phyloP scores from a whole-genome alignment of 37 sponge, comb jelly and placozoan species.

The Crambe crambe region DNA sequence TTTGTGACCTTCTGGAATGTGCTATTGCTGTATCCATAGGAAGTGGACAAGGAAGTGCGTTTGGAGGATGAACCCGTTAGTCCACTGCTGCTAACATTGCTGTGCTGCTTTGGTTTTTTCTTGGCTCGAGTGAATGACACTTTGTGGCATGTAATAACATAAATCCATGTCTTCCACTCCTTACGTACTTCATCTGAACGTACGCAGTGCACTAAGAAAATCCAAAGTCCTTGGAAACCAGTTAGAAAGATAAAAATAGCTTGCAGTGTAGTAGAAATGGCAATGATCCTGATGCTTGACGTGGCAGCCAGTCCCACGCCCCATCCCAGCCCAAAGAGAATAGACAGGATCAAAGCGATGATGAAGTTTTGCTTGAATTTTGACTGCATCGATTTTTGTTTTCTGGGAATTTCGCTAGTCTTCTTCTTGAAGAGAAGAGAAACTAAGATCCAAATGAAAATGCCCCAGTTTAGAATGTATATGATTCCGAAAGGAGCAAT shows the following conservation, averaged over 20 bases:
- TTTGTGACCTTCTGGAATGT: no score
- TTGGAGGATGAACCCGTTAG: no score
- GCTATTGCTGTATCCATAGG: no score
- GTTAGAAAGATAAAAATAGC: constrained; percentile 37
- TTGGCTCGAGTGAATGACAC: no score
- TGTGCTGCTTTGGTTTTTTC: no score
- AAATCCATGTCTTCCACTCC: constrained; percentile 22
- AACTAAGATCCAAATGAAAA: constrained; percentile 1
- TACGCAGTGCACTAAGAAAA: constrained; percentile 37
- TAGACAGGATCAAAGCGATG: constrained; percentile 5
- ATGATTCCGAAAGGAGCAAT: neutral
- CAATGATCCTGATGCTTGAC: neutral
- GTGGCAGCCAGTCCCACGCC: constrained; percentile 14
- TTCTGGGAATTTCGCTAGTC: neutral
- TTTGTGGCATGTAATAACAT: neutral
- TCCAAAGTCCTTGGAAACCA: constrained; percentile 35
- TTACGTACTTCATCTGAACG: constrained; percentile 38
- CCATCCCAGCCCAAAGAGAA: constrained; percentile 27
- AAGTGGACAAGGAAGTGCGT: no score
- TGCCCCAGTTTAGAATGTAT: constrained; percentile 11
- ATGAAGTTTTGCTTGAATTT: constrained; percentile 10
- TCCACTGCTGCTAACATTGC: no score
- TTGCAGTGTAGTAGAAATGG: constrained; percentile 1
- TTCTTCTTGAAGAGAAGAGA: neutral
- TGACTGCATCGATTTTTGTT: neutral